Evolutionary conservation across 2,888 invertebrate species (phyloP).

Genomic region (Cryptops parisi): DNA sequence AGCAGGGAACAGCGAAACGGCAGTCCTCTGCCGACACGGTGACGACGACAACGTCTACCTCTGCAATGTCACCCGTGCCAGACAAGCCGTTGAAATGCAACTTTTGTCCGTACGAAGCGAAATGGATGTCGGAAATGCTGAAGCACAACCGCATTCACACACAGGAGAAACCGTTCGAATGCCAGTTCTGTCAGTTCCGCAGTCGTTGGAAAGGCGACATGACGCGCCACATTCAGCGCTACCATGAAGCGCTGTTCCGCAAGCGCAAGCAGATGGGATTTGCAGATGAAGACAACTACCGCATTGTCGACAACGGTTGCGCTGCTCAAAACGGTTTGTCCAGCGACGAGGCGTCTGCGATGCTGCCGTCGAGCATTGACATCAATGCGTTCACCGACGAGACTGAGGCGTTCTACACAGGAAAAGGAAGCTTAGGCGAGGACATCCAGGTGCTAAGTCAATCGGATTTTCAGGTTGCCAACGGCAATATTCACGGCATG

Average conservation of each 20-base stretch:
- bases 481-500: background rate
- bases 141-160: slow-evolving; percentile 50
- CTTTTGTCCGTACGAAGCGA: slow-evolving; percentile 43
- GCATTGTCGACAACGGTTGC: background rate
- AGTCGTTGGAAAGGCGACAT: slow-evolving; percentile 18
- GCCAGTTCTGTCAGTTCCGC: slow-evolving; percentile 15
- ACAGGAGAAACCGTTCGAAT: slow-evolving; percentile 17
- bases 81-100: slow-evolving; percentile 12
- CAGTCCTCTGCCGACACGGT: background rate
- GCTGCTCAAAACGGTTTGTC: background rate
- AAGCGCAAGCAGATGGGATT: background rate
- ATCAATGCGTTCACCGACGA: too few species aligned
- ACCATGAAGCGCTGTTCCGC: slow-evolving; percentile 2
- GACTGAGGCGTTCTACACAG: slow-evolving; percentile 9
- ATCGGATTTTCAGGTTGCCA: background rate
- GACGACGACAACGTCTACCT: slow-evolving; percentile 24
- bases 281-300: background rate
- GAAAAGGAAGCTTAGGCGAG: background rate
- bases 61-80: slow-evolving; percentile 14
- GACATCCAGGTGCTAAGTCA: background rate
- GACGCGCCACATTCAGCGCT: slow-evolving; percentile 15
- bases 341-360: background rate
- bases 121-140: slow-evolving; percentile 63
- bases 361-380: background rate
- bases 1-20: background rate